Base-by-base conservation (phyloP, 2,797 vertebrate species). In the Thamnophis elegans region DNA sequence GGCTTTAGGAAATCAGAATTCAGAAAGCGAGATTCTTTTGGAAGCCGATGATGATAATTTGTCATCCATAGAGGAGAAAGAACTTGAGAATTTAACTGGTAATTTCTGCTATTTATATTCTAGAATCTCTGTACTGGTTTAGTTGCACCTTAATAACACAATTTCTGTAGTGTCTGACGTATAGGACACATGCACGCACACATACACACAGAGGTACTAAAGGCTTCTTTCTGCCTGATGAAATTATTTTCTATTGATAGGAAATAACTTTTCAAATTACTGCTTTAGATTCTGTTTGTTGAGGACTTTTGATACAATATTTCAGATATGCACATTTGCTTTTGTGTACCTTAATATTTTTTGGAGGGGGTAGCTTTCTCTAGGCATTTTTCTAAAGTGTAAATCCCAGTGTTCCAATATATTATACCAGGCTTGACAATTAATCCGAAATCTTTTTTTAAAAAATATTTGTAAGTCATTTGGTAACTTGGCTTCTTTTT, bases 31-130 rank as follows among this genome's bases (percentile, higher is more conserved):
- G 96, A 95, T 97, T 42, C 97, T 98, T 89, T 96, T 99, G 92
- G 99, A 99, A 95, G 98, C 98, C 4, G 99, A 99, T 55, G 99
- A 99, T 13, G 99, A 99, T 97, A 98, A 98, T 68, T 97, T 99
- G 96, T 99, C 99, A 91, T 99, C 98, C 93, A 97, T 99, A 93
- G 99, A 99, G 91, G 99, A 99, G 93, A 99, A 99, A 97, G 99
- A 99, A 96, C 97, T 99, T 97, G 99, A 99, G 96, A 99, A 98
- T 96, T 93, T 99, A 95, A 97, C 99, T 85, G 99, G 99, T 99
- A 98, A 97, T 88, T 95, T 93, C 95, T 94, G 20, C 93, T 94
- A 36, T 94, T 94, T 95, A 0, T 96, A 95, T 96, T 96, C 95
- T 89, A 36, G 28, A 82, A 82, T 47, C 93, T 89, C 87, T 88